Percentiles rank a stretch among this genome's conserved stretches.
Evolutionary conservation across 92 coral and sea anemone species (phyloP).

Genomic region (Desmophyllum pertusum): DNA sequence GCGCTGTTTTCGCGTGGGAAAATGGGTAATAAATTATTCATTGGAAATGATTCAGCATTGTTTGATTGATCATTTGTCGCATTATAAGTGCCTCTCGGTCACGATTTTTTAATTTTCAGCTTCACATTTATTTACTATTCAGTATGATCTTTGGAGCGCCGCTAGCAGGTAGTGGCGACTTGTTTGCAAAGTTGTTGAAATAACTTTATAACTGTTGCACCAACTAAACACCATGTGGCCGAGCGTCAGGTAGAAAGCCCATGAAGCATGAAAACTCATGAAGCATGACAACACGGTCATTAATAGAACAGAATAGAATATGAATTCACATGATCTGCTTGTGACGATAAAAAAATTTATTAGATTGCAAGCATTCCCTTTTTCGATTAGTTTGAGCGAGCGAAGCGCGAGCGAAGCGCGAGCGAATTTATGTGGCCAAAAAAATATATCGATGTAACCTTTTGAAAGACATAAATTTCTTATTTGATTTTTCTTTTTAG

Average conservation of each 20-base stretch:
- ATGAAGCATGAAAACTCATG: neutral
- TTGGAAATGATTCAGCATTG: conserved; percentile 34
- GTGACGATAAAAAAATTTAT: neutral
- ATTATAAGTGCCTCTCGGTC: neutral
- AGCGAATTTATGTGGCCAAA: neutral
- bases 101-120: neutral
- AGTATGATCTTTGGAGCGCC: neutral
- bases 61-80: neutral
- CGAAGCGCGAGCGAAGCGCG: neutral
- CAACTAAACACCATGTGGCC: neutral
- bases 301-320: no score
- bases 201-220: neutral
- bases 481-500: neutral
- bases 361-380: neutral
- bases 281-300: neutral
- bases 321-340: neutral
- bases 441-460: neutral
- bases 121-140: neutral
- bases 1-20: neutral
- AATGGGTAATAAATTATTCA: neutral
- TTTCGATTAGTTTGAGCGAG: neutral
- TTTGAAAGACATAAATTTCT: neutral
- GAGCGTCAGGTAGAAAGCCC: neutral
- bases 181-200: neutral
- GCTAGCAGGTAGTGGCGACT: neutral